Evolutionary conservation across 2,888 invertebrate genomes (phyloP).

Genomic region (Idaea dimidiata): DNA sequence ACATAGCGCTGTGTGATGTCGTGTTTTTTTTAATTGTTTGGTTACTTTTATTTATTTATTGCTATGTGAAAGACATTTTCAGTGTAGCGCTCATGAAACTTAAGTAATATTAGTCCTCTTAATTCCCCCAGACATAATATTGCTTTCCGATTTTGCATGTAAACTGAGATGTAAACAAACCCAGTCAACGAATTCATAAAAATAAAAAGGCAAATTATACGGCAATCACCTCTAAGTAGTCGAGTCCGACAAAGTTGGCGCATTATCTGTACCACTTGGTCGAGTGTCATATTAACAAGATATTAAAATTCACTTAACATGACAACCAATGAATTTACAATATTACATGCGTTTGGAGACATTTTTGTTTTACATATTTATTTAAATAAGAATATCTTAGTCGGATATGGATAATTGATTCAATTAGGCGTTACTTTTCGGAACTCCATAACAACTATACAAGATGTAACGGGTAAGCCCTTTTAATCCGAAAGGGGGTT

Average conservation of each 20-base stretch:
- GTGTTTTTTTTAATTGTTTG: too few species aligned
- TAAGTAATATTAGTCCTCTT: not conserved
- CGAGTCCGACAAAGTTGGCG: not conserved
- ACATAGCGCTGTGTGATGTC: too few species aligned
- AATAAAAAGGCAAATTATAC: constrained; percentile 1
- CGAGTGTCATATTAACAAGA: not conserved
- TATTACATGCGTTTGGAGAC: not conserved
- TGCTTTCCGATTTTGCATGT: not conserved
- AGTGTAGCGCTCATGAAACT: not conserved
- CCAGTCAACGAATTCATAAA: not conserved
- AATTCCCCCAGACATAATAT: not conserved
- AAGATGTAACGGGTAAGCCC: too few species aligned
- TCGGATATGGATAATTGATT: not conserved
- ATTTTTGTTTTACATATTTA: not conserved
- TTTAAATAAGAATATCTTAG: not conserved
- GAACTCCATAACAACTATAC: too few species aligned
- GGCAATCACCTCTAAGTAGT: not conserved
- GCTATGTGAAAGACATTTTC: not conserved
- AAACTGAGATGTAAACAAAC: not conserved
- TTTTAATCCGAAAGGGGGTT: too few species aligned
- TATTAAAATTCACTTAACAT: not conserved
- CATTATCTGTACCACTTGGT: not conserved
- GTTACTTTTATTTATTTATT: not conserved
- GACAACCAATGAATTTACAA: not conserved
- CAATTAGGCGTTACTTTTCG: too few species aligned